These are phyloP conservation scores for Hipposideros armiger DNA, from an alignment of 2,113 vertebrate genomes.

Conservation along the genomic window DNA sequence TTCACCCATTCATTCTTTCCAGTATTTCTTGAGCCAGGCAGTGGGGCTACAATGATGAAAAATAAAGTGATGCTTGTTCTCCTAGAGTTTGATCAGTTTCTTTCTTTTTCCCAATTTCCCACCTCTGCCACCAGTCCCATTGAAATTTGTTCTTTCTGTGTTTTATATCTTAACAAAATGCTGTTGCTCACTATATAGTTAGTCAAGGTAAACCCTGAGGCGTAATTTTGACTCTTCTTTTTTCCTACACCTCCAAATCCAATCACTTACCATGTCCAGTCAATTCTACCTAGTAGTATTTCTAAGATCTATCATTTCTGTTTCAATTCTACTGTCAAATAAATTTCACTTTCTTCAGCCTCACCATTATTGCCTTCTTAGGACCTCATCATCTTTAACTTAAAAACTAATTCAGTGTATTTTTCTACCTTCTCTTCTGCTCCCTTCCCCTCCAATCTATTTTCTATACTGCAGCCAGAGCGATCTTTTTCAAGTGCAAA, in stretches of 20 bases:
- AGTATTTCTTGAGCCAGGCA: neutral
- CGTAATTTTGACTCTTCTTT: neutral
- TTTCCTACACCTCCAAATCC: neutral
- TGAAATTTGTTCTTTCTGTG: neutral
- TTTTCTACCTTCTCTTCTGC: neutral
- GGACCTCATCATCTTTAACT: neutral
- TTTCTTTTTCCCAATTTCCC: neutral
- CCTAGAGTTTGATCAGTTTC: neutral
- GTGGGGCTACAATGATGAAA: neutral
- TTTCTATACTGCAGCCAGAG: neutral
- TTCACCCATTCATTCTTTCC: neutral
- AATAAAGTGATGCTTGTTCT: neutral
- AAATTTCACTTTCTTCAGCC: neutral
- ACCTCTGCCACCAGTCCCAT: neutral
- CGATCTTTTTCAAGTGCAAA: slow-evolving; percentile 12
- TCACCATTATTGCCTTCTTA: neutral
- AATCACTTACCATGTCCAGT: neutral
- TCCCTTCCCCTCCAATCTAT: neutral
- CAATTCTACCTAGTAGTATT: neutral
- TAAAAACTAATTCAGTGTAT: neutral
- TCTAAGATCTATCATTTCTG: neutral
- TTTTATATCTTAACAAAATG: neutral
- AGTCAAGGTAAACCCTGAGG: neutral
- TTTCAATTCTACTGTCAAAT: neutral
- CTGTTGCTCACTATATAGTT: neutral